Conservation (phyloP, 2,888 invertebrate genomes). For the Watsonalla binaria region DNA sequence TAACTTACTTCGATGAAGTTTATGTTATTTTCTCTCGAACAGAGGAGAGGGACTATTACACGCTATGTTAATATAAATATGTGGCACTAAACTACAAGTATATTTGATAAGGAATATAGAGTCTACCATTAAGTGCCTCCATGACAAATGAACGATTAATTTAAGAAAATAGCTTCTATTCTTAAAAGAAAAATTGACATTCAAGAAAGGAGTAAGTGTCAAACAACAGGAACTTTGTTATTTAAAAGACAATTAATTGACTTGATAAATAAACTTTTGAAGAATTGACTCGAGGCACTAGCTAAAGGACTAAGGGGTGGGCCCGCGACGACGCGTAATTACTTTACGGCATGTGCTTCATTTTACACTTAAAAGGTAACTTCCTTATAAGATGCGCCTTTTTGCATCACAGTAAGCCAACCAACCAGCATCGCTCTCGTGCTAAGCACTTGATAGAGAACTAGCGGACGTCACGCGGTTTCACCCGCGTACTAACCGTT, state of each 20-base stretch:
- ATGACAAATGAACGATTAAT: constrained; percentile 2
- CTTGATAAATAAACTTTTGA: constrained; percentile 56
- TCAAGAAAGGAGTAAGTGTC: constrained; percentile 11
- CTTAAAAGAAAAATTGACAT: constrained; percentile 2
- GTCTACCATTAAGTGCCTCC: constrained; percentile 49
- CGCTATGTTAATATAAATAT: constrained; percentile 40
- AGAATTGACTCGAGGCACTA: constrained; percentile 71
- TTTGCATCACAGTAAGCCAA: too few relatives aligned
- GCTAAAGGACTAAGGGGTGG: constrained; percentile 44
- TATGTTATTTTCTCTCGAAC: constrained; percentile 14
- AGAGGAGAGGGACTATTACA: constrained; percentile 34
- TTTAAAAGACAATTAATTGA: constrained; percentile 62
- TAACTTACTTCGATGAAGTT: constrained; percentile 47
- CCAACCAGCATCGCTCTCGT: too few relatives aligned
- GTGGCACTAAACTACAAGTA: constrained; percentile 55
- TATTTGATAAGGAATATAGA: constrained; percentile 46
- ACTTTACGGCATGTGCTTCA: too few relatives aligned
- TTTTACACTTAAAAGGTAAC: too few relatives aligned
- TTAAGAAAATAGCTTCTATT: background rate
- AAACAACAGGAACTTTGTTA: constrained; percentile 28
- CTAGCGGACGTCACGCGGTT: too few relatives aligned
- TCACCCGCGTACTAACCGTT: too few relatives aligned
- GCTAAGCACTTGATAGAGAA: too few relatives aligned
- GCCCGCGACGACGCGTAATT: constrained; percentile 16
- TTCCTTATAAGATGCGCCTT: too few relatives aligned